phyloP scores from a whole-genome alignment of 2,888 invertebrate genomes.

The Agriopis leucophaearia region DNA sequence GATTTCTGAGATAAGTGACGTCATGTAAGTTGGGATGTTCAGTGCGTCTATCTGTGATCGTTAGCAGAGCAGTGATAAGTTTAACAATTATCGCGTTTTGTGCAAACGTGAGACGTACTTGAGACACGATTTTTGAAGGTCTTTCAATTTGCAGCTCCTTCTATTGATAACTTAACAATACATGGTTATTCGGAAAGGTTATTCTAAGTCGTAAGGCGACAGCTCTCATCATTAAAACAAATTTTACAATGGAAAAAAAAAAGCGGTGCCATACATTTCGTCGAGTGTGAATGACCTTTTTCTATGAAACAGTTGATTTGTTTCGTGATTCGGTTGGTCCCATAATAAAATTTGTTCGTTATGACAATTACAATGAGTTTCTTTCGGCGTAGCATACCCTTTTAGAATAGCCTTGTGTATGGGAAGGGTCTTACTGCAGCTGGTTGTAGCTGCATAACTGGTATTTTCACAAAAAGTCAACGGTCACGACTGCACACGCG shows the following conservation, averaged over 20 bases:
- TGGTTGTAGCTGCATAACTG: conserved; percentile 33
- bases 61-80: conserved; percentile 54
- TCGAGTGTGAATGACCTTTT: too few species aligned
- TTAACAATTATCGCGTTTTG: conserved; percentile 57
- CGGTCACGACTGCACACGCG: conserved; percentile 34
- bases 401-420: not conserved
- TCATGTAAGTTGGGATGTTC: conserved; percentile 40
- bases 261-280: too few species aligned
- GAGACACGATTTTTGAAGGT: conserved; percentile 49
- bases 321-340: too few species aligned
- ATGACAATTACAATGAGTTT: not conserved
- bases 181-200: not conserved
- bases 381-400: not conserved
- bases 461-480: conserved; percentile 36
- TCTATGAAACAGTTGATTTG: too few species aligned
- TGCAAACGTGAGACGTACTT: conserved; percentile 49
- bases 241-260: not conserved
- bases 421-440: conserved; percentile 31
- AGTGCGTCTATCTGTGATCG: conserved; percentile 50
- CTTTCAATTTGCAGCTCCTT: conserved; percentile 37
- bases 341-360: not conserved
- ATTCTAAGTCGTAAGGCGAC: not conserved
- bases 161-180: conserved; percentile 13
- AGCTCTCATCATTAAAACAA: not conserved
- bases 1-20: conserved; percentile 52